Evolutionary conservation across 2,113 vertebrate genomes (phyloP), one percentile per base, ranked within the genome.

Genomic region (Campylomormyrus numenius): DNA sequence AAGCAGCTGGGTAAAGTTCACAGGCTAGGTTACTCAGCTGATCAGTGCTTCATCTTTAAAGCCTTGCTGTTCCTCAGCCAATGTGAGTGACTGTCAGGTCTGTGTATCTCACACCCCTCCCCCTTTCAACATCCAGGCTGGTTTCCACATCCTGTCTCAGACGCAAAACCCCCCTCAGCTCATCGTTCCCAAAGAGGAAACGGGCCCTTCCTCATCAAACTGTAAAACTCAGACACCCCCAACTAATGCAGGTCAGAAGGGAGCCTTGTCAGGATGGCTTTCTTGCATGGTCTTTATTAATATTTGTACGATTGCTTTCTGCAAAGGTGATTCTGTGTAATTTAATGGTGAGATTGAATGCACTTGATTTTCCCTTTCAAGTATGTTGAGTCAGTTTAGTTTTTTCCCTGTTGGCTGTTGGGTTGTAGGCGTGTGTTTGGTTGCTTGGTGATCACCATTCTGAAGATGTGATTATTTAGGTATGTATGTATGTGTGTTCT

Each of bases 121-220:
- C 35, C 19, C 58, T 8, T 13, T 77, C 39, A 89, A 62, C 49
- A 27, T 42, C 70, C 91, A 99, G 98, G 92, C 96, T 88, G 94
- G 96, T 66, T 98, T 98, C 94, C 97, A 90, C 62, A 94, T 96
- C 13, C 74, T 96, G 66, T 91, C 95, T 84, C 94, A 94, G 52
- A 91, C 93, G 0, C 94, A 93, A 85, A 96, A 95, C 58, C 93
- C 94, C 70, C 91, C 93, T 0, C 95, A 96, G 91, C 89, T 91
- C 0, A 95, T 94, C 24, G 91, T 97, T 91, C 96, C 96, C 92
- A 98, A 98, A 94, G 95, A 96, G 87, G 97, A 98, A 93, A 95
- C 96, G 31, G 92, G 92, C 89, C 83, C 94, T 1, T 93, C 93
- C 88, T 95, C 95, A 56, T 94, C 95, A 45, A 93, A 62, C 83